phyloP scores from a whole-genome alignment of 2,888 invertebrate species.

The Drosophila quinaria region DNA sequence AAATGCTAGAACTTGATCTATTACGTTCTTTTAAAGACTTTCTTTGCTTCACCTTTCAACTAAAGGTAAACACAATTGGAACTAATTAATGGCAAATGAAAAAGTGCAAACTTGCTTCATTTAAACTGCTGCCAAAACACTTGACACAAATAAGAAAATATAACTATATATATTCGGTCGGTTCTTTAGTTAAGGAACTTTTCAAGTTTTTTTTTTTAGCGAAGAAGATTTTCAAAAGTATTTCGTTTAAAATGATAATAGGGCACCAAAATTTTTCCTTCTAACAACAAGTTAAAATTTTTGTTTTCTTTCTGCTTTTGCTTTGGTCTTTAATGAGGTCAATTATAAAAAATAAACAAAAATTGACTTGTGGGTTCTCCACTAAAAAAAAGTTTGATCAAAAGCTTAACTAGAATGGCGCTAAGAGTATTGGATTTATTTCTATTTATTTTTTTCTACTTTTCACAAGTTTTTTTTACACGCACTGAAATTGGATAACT shows the following conservation, averaged over 20 bases:
- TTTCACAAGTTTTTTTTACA: conserved; percentile 7
- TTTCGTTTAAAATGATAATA: conserved; percentile 2
- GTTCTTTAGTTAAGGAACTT: background rate
- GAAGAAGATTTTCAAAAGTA: conserved; percentile 11
- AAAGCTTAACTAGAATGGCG: conserved; percentile 9
- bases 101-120: conserved; percentile 23
- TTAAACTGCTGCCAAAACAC: conserved; percentile 11
- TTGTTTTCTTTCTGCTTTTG: conserved; percentile 1
- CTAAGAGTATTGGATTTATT: conserved; percentile 4
- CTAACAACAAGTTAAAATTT: background rate
- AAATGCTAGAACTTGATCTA: conserved; percentile 1
- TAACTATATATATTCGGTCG: conserved; percentile 7
- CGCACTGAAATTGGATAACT: conserved; percentile 28
- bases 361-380: conserved; percentile 9
- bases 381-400: conserved; percentile 19
- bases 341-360: conserved; percentile 15
- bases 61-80: conserved; percentile 12
- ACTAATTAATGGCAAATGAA: conserved; percentile 24
- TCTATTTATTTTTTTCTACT: conserved; percentile 10
- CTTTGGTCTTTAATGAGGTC: conserved; percentile 11
- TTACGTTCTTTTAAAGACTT: background rate
- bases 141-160: background rate
- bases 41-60: background rate
- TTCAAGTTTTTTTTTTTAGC: conserved; percentile 6
- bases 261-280: background rate